Conservation (phyloP, 2,888 invertebrate species). For the Eupithecia subumbrata region DNA sequence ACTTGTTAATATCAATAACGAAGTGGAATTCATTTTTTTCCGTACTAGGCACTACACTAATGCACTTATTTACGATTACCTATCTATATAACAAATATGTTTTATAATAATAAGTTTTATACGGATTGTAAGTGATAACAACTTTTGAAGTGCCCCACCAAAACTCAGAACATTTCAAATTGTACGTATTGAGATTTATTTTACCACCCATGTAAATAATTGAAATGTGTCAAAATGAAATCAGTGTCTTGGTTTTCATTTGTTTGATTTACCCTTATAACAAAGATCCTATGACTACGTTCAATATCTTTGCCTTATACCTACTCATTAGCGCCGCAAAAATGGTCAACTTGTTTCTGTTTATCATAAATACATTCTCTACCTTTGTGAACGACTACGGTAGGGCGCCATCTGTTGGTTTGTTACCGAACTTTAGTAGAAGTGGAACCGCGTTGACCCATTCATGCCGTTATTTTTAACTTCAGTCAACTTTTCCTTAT, state of each 20-base stretch:
- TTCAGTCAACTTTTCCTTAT: neutral
- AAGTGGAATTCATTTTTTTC: neutral
- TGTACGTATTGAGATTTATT: neutral
- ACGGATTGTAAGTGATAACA: neutral
- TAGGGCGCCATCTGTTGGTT: neutral
- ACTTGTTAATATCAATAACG: neutral
- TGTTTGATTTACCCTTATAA: conserved; percentile 29
- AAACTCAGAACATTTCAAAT: neutral
- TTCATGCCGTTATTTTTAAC: neutral
- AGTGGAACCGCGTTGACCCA: neutral
- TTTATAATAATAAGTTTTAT: neutral
- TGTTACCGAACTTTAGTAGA: neutral
- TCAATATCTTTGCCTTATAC: too few relatives aligned
- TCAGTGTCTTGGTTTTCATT: conserved; percentile 33
- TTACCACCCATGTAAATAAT: conserved; percentile 32
- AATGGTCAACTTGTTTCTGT: neutral
- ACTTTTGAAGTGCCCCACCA: neutral
- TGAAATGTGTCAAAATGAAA: conserved; percentile 39
- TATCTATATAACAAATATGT: neutral
- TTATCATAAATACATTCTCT: neutral
- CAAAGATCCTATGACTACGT: too few relatives aligned
- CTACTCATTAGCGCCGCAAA: neutral
- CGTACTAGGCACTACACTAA: neutral
- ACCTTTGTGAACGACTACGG: neutral
- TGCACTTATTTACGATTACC: neutral